phyloP scores from a whole-genome alignment of 2,888 invertebrate genomes.

The Drosophila mettleri region DNA sequence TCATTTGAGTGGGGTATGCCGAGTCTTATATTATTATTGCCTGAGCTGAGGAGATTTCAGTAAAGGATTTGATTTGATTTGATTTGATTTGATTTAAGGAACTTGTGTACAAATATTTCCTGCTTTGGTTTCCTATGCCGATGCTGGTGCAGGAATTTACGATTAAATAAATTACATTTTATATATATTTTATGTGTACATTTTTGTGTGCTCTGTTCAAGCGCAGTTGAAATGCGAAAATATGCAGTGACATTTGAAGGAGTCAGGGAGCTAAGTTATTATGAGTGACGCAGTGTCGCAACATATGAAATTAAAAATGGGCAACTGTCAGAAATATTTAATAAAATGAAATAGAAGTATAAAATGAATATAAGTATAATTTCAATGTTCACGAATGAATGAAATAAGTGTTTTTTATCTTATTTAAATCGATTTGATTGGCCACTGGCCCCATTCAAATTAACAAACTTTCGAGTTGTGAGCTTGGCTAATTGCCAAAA shows the following conservation, averaged over 20 bases:
- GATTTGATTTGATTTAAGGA: too few species aligned
- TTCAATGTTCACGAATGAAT: background rate
- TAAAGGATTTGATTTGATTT: too few species aligned
- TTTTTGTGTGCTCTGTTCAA: slow-evolving; percentile 40
- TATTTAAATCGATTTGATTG: background rate
- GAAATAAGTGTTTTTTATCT: background rate
- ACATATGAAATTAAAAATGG: slow-evolving; percentile 31
- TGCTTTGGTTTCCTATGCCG: too few species aligned
- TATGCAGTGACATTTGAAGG: slow-evolving; percentile 5
- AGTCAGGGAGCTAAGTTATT: slow-evolving; percentile 26
- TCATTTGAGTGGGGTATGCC: too few species aligned
- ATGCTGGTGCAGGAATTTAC: too few species aligned
- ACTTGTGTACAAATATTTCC: too few species aligned
- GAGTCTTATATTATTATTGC: too few species aligned
- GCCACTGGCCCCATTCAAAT: slow-evolving; percentile 20
- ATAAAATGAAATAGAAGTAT: background rate
- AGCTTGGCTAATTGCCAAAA: slow-evolving; percentile 19
- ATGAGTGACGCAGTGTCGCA: slow-evolving; percentile 49
- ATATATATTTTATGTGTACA: background rate
- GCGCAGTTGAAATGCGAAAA: slow-evolving; percentile 49
- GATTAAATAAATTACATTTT: background rate
- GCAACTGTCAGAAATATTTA: slow-evolving; percentile 34
- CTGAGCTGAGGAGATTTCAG: too few species aligned
- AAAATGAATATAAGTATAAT: background rate
- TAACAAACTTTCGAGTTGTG: slow-evolving; percentile 22